Evolutionary conservation across 2,888 invertebrate species (phyloP).

Genomic region (Cheilosia vernalis): DNA sequence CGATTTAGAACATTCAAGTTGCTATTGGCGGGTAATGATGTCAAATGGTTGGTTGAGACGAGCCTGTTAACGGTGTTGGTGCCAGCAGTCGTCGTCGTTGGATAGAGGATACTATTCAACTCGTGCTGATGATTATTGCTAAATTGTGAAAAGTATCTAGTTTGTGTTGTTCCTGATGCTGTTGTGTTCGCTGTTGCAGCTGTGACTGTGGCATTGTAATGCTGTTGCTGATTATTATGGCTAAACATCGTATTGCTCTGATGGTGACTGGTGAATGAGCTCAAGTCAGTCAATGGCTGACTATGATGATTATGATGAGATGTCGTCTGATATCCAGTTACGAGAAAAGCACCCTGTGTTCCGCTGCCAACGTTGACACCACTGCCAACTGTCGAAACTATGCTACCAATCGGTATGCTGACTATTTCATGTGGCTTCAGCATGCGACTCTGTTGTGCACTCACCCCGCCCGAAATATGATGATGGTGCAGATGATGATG

Average conservation of each 20-base stretch:
- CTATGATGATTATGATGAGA: conserved; percentile 69
- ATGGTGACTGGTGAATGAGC: conserved; percentile 76
- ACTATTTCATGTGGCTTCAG: conserved; percentile 83
- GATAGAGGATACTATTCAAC: conserved; percentile 67
- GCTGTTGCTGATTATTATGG: conserved; percentile 77
- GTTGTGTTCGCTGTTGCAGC: conserved; percentile 70
- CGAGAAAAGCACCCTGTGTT: conserved; percentile 77
- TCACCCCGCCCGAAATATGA: conserved; percentile 20
- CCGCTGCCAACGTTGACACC: conserved; percentile 66
- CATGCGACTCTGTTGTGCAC: conserved; percentile 74
- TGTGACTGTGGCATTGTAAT: conserved; percentile 63
- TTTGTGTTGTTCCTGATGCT: conserved; percentile 73
- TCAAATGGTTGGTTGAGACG: conserved; percentile 49
- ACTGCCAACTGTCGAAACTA: conserved; percentile 78
- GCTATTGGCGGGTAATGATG: conserved; percentile 61
- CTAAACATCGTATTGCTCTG: conserved; percentile 75
- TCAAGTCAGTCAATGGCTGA: conserved; percentile 69
- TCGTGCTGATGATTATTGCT: conserved; percentile 71
- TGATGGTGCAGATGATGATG: conserved; percentile 77
- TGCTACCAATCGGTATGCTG: conserved; percentile 81
- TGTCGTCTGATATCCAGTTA: conserved; percentile 75
- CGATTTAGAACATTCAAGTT: conserved; percentile 53
- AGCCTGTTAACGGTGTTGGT: conserved; percentile 67
- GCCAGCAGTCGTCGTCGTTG: conserved; percentile 60
- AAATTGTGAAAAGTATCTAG: conserved; percentile 76